Evolutionary conservation across 2,113 vertebrate genomes (phyloP), one percentile per base, ranked within the genome.

Genomic region (Puma concolor): DNA sequence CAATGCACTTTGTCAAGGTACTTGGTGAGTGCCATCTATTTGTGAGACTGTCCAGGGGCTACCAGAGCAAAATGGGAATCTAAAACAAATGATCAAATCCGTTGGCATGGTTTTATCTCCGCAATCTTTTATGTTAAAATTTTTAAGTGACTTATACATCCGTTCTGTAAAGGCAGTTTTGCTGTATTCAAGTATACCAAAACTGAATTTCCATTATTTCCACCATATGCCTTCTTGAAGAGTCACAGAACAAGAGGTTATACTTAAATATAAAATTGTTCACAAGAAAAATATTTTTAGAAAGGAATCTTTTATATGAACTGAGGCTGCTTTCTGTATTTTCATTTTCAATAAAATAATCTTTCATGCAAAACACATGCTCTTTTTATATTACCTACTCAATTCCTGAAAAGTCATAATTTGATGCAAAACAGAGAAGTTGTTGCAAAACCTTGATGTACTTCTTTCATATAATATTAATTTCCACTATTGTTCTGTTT

Each of bases 251-350:
- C n/a, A 89, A 83, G 31, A 91, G 1, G 4, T 66, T 94, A 71
- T 48, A 60, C 15, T 95, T 95, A 92, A 92, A 33, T 90, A 81
- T 84, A 77, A 94, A 94, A 44, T 72, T 96, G 29, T 67, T 92
- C 16, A 27, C 38, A 72, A 94, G 50, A 87, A 95, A 94, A 93
- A 85, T 50, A 77, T 67, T 83, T 93, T 74, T 67, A 89, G 44
- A 85, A 85, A 85, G 2, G 85, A 71, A 86, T 41, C 7, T 63
- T 19, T 92, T 11, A 27, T 77, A 19, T 52, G 17, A 91, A 86
- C 74, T 79, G 16, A 91, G 2, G 31, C 29, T 63, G 4, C 89
- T 95, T 95, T 84, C 41, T 79, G 27, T 63, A 85, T 67, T 90
- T 96, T 81, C 4, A 81, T 94, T 88, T 96, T 88, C n/a, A 88